Evolutionary conservation across 1,140 invertebrate species (phyloP).

Genomic region (Dinothrombium tinctorium): DNA sequence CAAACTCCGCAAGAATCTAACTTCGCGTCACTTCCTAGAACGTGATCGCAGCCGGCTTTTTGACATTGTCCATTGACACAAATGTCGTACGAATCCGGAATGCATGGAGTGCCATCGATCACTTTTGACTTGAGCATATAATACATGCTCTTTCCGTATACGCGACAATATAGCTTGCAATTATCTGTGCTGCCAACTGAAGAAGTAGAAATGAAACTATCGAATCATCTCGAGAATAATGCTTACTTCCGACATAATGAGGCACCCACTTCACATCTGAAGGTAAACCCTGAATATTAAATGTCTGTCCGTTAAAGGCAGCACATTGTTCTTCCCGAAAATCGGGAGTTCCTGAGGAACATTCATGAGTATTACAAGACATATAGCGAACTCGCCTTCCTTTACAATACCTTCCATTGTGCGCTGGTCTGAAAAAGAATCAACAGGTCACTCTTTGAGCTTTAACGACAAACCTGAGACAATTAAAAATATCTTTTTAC

Average conservation of each 20-base stretch:
- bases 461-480: too few species aligned
- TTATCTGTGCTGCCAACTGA: slow-evolving; percentile 39
- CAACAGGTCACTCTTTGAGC: too few species aligned
- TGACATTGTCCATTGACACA: slow-evolving; percentile 61
- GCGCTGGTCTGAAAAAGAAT: slow-evolving; percentile 22
- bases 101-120: slow-evolving; percentile 70
- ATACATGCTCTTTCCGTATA: slow-evolving; percentile 37
- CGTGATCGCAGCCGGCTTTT: slow-evolving; percentile 63
- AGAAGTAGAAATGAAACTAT: neutral
- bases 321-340: slow-evolving; percentile 52
- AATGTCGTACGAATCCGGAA: slow-evolving; percentile 51
- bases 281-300: slow-evolving; percentile 37
- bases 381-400: slow-evolving; percentile 48
- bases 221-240: too few species aligned
- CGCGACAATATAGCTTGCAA: slow-evolving; percentile 64
- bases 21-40: slow-evolving; percentile 42
- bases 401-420: slow-evolving; percentile 42
- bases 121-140: slow-evolving; percentile 53
- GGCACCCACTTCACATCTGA: slow-evolving; percentile 53
- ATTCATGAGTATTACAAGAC: slow-evolving; percentile 29
- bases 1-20: slow-evolving; percentile 68
- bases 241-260: slow-evolving; percentile 45
- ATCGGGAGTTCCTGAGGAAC: slow-evolving; percentile 29
- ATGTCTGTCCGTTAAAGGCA: slow-evolving; percentile 37
- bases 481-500: too few species aligned